Conservation (phyloP, 1,140 invertebrate species). For the Aphis gossypii region DNA sequence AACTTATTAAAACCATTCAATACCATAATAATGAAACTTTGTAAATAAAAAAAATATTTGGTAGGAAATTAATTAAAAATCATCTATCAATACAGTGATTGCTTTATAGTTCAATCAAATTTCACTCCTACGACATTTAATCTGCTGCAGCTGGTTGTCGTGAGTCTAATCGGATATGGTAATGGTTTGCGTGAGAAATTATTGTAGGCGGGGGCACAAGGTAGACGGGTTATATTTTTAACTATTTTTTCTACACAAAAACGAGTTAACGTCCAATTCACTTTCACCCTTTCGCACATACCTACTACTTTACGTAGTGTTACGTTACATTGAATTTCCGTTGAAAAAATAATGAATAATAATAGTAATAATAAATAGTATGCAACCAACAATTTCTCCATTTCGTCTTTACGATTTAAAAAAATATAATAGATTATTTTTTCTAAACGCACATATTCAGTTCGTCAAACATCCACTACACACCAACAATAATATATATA, state of each 20-base stretch:
- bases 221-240: constrained; percentile 35
- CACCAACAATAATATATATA: background rate
- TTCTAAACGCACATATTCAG: background rate
- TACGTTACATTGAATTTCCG: constrained; percentile 40
- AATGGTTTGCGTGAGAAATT: constrained; percentile 49
- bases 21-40: background rate
- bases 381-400: background rate
- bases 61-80: background rate
- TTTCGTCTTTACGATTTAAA: background rate
- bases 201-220: constrained; percentile 45
- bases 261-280: constrained; percentile 41
- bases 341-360: constrained; percentile 15
- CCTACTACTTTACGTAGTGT: background rate
- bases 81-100: background rate
- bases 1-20: background rate
- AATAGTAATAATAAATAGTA: background rate
- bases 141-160: constrained; percentile 19
- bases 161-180: constrained; percentile 53
- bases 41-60: background rate
- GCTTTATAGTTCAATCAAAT: constrained; percentile 27
- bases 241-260: constrained; percentile 43
- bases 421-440: constrained; percentile 27
- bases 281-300: constrained; percentile 55
- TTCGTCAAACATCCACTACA: background rate
- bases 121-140: constrained; percentile 43